phyloP scores from a whole-genome alignment of 2,888 invertebrate species.

The Agonopterix subpropinquella region DNA sequence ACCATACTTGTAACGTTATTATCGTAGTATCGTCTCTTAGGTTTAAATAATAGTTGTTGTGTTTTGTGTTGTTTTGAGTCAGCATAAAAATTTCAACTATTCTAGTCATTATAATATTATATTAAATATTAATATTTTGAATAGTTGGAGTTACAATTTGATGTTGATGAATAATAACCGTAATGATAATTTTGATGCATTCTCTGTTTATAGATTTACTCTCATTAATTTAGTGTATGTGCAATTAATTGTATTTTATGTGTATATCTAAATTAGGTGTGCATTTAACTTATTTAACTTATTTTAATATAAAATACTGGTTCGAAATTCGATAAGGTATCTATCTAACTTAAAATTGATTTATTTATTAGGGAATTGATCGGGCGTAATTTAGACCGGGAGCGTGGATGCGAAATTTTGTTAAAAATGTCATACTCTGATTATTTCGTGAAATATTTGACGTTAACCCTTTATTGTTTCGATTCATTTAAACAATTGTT shows the following conservation, averaged over 20 bases:
- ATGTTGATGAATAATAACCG: slow-evolving; percentile 35
- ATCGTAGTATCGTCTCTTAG: slow-evolving; percentile 46
- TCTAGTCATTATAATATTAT: slow-evolving; percentile 39
- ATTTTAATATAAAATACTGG: slow-evolving; percentile 11
- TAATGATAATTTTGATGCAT: slow-evolving; percentile 48
- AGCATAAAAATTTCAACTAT: slow-evolving; percentile 47
- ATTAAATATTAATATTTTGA: slow-evolving; percentile 36
- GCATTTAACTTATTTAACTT: slow-evolving; percentile 53
- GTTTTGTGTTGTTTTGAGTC: slow-evolving; percentile 59
- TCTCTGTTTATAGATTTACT: slow-evolving; percentile 55
- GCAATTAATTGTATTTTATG: slow-evolving; percentile 66
- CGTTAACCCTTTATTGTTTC: slow-evolving; percentile 9
- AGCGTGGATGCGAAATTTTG: slow-evolving; percentile 19
- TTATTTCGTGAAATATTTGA: background rate
- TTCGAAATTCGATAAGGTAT: slow-evolving; percentile 3
- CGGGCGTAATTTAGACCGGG: slow-evolving; percentile 40
- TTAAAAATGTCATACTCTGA: background rate
- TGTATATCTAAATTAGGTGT: slow-evolving; percentile 50
- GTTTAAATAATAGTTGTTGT: slow-evolving; percentile 62
- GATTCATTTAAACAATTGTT: slow-evolving; percentile 12
- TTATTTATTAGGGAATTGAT: slow-evolving; percentile 69
- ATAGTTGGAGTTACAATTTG: slow-evolving; percentile 38
- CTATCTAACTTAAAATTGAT: slow-evolving; percentile 43
- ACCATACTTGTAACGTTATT: slow-evolving; percentile 33
- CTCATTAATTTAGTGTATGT: slow-evolving; percentile 65